A percentile compares a stretch with the other conserved stretches of the same genome.
These are phyloP conservation scores for Oreochromis aureus DNA, from an alignment of 2,113 vertebrate genomes.

Conservation along the genomic window DNA sequence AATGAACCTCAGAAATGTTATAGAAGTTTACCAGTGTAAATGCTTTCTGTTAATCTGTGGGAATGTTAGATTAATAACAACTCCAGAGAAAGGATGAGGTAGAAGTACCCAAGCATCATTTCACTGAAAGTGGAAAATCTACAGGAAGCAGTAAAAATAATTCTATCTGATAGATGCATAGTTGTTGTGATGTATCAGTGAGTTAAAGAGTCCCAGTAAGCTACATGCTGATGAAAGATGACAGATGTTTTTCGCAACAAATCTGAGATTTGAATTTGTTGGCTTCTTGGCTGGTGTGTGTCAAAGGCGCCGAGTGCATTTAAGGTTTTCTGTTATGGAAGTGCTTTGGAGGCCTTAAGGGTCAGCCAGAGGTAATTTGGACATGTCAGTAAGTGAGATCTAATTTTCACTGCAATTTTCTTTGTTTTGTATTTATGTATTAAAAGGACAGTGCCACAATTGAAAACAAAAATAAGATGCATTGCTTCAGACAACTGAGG, in stretches of 20 bases:
- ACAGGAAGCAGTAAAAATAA: not conserved
- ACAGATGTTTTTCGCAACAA: not conserved
- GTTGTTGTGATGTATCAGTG: not conserved
- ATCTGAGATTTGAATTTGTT: not conserved
- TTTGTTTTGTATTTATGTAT: not conserved
- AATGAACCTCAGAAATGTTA: not conserved
- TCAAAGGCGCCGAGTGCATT: not conserved
- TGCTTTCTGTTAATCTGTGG: not conserved
- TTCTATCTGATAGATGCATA: not conserved
- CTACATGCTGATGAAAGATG: not conserved
- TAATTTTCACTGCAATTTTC: not conserved
- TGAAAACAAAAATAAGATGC: not conserved
- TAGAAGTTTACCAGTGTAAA: not conserved
- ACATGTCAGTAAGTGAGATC: not conserved
- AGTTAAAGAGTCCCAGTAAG: not conserved
- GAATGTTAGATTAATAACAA: not conserved
- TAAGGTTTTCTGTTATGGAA: not conserved
- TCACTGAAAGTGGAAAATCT: not conserved
- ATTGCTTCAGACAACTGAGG: not conserved
- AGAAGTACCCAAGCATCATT: not conserved
- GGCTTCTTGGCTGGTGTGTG: not conserved
- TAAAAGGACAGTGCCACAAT: not conserved
- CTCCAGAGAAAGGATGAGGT: not conserved
- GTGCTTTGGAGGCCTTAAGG: not conserved
- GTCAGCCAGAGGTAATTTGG: not conserved